Conservation (phyloP, 2,888 invertebrate genomes). For the Carcina quercana region DNA sequence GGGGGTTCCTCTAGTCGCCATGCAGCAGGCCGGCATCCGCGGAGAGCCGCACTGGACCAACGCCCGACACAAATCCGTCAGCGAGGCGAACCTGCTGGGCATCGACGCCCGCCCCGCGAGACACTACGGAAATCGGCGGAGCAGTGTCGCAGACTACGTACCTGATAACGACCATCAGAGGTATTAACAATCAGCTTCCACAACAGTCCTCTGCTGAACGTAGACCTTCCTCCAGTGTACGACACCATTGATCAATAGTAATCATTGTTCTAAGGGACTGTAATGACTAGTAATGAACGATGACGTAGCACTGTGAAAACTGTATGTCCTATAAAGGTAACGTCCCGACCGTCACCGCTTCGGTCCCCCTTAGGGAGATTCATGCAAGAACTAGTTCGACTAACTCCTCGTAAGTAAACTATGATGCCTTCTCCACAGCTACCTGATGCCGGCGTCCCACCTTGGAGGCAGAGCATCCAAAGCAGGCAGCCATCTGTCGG, state of each 20-base stretch:
- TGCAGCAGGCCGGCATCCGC: conserved; percentile 81
- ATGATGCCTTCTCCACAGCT: conserved; percentile 33
- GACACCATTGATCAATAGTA: too few relatives aligned
- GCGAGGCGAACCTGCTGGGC: conserved; percentile 89
- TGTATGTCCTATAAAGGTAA: too few relatives aligned
- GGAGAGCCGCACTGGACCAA: conserved; percentile 68
- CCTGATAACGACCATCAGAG: conserved; percentile 73
- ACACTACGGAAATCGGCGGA: conserved; percentile 58
- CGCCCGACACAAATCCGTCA: conserved; percentile 79
- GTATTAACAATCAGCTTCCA: too few relatives aligned
- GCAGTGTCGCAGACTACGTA: conserved; percentile 75
- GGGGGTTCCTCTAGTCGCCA: conserved; percentile 78
- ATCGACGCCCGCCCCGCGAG: conserved; percentile 68
- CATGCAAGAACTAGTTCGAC: too few relatives aligned
- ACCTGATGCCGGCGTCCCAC: conserved; percentile 63
- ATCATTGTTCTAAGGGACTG: too few relatives aligned
- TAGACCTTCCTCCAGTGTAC: too few relatives aligned
- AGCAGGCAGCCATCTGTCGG: conserved; percentile 77
- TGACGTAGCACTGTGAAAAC: too few relatives aligned
- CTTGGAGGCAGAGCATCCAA: conserved; percentile 76
- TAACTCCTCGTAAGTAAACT: neutral
- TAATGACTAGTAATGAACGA: too few relatives aligned
- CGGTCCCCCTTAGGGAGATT: too few relatives aligned
- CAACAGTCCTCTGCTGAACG: too few relatives aligned
- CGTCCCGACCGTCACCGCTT: too few relatives aligned